phyloP scores from a whole-genome alignment of 2,888 invertebrate genomes.

The Platycheirus rosarum region DNA sequence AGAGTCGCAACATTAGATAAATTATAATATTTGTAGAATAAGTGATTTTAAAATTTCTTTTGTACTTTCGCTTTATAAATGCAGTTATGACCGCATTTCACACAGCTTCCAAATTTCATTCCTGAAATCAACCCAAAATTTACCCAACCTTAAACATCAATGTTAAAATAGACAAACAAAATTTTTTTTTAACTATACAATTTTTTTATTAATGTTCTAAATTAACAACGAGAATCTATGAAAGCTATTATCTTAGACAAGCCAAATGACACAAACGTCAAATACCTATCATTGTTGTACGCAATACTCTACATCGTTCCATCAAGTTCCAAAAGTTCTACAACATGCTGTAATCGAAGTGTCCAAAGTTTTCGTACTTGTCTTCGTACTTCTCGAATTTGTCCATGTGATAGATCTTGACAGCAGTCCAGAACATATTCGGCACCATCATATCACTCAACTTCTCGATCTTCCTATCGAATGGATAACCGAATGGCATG shows the following conservation, averaged over 20 bases:
- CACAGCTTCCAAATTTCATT: too few relatives aligned
- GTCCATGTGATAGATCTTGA: constrained; percentile 86
- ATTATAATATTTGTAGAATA: too few relatives aligned
- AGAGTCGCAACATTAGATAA: too few relatives aligned
- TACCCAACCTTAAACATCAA: too few relatives aligned
- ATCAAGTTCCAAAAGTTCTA: too few relatives aligned
- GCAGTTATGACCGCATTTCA: too few relatives aligned
- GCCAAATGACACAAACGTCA: too few relatives aligned
- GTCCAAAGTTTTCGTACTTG: constrained; percentile 77
- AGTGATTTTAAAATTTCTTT: too few relatives aligned
- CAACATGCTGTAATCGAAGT: constrained; percentile 77
- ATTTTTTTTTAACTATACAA: neutral
- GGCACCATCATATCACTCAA: constrained; percentile 85
- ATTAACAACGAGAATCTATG: constrained; percentile 28
- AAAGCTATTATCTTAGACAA: constrained; percentile 13
- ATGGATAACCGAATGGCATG: constrained; percentile 88
- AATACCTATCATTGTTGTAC: constrained; percentile 12
- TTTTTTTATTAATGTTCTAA: neutral
- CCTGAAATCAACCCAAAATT: too few relatives aligned
- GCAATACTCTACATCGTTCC: neutral
- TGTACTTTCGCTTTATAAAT: too few relatives aligned
- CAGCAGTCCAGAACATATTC: constrained; percentile 87
- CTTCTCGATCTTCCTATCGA: constrained; percentile 87
- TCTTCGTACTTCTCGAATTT: constrained; percentile 79
- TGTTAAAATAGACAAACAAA: too few relatives aligned